A percentile compares a stretch with the other conserved stretches of the same genome.
These are phyloP conservation scores for Cyanoramphus novaezelandiae DNA, from an alignment of 2,113 vertebrate species.

Conservation along the genomic window DNA sequence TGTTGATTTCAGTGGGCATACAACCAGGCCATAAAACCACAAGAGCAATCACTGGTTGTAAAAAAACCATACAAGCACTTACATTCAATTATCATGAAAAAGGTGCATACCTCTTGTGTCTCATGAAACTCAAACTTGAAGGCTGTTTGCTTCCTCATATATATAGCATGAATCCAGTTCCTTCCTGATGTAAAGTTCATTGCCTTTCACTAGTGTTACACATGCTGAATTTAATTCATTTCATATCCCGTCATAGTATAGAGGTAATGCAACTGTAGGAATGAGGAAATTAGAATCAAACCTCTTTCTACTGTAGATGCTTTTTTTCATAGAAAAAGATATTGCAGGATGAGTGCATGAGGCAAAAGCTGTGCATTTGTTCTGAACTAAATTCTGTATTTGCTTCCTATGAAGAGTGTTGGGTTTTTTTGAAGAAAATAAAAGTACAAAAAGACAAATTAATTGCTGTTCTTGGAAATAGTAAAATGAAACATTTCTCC, in stretches of 20 bases:
- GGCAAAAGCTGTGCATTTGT: not conserved
- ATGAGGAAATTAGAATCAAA: not conserved
- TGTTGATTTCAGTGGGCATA: conserved; percentile 62
- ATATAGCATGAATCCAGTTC: conserved; percentile 40
- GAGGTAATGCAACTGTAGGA: fast-evolving
- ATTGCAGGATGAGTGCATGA: not conserved
- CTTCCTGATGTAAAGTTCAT: conserved; percentile 59
- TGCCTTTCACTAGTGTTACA: conserved; percentile 61
- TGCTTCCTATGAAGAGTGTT: not conserved
- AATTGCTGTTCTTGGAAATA: not conserved
- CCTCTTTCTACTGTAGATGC: not conserved
- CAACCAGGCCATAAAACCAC: conserved; percentile 64
- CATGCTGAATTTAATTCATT: conserved; percentile 6
- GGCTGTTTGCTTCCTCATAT: conserved; percentile 51
- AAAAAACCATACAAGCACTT: conserved; percentile 64
- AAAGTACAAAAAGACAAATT: not conserved
- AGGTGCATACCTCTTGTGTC: conserved; percentile 64
- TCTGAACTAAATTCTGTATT: not conserved
- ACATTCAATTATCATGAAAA: conserved; percentile 68
- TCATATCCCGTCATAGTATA: not conserved
- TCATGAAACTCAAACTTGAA: conserved; percentile 60
- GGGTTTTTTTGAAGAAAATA: not conserved
- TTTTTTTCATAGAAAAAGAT: not conserved
- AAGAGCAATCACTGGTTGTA: conserved; percentile 63
- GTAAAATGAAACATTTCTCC: not conserved